Conservation (phyloP, 1,140 invertebrate species). For the Callitettix versicolor region DNA sequence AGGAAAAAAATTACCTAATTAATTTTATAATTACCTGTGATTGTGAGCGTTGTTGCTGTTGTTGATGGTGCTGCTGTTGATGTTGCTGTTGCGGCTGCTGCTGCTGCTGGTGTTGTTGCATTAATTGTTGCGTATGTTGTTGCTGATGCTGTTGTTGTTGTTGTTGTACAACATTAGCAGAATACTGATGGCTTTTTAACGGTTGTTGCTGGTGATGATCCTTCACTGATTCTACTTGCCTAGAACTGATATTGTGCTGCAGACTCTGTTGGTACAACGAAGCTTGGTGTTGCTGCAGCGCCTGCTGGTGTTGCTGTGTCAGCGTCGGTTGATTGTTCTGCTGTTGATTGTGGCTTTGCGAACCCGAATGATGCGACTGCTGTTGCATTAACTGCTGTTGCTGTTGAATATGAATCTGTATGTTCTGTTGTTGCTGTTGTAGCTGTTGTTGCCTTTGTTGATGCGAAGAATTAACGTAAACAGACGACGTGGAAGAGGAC, state of each 20-base stretch:
- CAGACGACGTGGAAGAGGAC: neutral
- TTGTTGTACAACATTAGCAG: neutral
- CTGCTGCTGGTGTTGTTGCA: neutral
- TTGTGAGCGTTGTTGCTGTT: slow-evolving; percentile 3
- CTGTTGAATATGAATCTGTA: neutral
- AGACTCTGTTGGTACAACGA: slow-evolving; percentile 5
- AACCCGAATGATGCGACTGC: slow-evolving; percentile 9
- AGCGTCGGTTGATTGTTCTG: slow-evolving; percentile 16
- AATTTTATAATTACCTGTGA: slow-evolving; percentile 25
- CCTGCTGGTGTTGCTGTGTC: slow-evolving; percentile 17
- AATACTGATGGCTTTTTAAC: neutral
- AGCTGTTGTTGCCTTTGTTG: neutral
- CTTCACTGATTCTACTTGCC: neutral
- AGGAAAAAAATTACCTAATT: no score
- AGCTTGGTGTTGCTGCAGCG: slow-evolving; percentile 15
- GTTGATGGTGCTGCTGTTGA: slow-evolving; percentile 8
- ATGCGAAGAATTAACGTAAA: neutral
- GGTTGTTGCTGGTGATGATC: neutral
- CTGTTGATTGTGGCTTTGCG: slow-evolving; percentile 5
- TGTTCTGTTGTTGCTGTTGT: neutral
- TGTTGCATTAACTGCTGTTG: neutral
- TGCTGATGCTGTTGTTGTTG: neutral
- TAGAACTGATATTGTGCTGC: neutral
- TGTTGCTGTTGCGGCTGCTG: slow-evolving; percentile 8
- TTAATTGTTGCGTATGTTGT: neutral